These are phyloP conservation scores for Gnathonemus echidnorhynchus DNA, from an alignment of 2,113 vertebrate genomes.

Conservation along the genomic window DNA sequence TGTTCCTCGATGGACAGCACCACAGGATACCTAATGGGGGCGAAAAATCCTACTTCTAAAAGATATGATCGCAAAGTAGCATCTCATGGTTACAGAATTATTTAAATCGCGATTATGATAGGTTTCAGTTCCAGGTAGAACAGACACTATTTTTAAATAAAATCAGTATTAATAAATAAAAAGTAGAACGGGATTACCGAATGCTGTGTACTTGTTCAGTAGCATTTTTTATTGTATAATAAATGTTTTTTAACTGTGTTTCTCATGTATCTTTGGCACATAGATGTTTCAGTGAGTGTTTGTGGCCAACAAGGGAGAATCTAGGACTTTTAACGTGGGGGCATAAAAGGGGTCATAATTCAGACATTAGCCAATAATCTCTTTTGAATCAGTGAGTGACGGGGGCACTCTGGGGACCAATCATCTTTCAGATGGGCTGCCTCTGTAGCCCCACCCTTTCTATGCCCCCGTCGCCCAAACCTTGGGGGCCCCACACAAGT, in stretches of 20 bases:
- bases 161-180: background rate
- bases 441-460: background rate
- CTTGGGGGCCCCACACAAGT: background rate
- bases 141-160: background rate
- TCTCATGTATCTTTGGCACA: background rate
- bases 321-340: background rate
- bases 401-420: background rate
- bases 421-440: background rate
- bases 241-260: background rate
- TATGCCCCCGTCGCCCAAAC: background rate
- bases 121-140: background rate
- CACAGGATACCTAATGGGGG: conserved; percentile 71
- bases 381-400: background rate
- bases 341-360: background rate
- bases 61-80: background rate
- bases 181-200: background rate
- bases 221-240: background rate
- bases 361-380: background rate
- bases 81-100: background rate
- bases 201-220: background rate
- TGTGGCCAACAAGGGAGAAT: background rate
- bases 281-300: background rate
- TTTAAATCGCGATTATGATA: background rate
- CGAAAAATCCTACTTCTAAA: background rate
- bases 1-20: conserved; percentile 96